phyloP scores from a whole-genome alignment of 2,113 vertebrate genomes.

The Puntigrus tetrazona region DNA sequence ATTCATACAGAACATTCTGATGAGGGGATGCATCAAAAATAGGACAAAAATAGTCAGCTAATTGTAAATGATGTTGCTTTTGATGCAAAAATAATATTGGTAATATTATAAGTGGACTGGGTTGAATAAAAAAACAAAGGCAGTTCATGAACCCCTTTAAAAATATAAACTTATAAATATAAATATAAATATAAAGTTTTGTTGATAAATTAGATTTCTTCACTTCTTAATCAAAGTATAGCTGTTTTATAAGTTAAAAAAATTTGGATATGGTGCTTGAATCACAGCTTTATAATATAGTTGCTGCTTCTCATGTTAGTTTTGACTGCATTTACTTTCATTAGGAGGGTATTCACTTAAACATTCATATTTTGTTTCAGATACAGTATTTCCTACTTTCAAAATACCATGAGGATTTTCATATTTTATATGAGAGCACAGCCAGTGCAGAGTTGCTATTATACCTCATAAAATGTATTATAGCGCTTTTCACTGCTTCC shows the following conservation, averaged over 20 bases:
- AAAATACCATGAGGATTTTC: background rate
- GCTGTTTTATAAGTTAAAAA: background rate
- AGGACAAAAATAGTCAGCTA: too few relatives aligned
- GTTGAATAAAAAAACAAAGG: too few relatives aligned
- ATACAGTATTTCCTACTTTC: background rate
- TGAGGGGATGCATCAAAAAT: too few relatives aligned
- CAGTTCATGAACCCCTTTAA: too few relatives aligned
- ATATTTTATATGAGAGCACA: background rate
- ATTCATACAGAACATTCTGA: too few relatives aligned
- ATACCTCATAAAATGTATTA: background rate
- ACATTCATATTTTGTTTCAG: background rate
- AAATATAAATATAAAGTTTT: too few relatives aligned
- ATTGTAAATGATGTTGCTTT: too few relatives aligned
- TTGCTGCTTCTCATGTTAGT: background rate
- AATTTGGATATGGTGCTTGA: background rate
- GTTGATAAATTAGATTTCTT: background rate
- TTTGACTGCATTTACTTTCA: background rate
- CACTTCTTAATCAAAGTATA: background rate
- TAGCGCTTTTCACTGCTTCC: background rate
- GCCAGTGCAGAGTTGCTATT: background rate
- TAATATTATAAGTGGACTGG: too few relatives aligned
- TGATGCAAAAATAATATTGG: too few relatives aligned
- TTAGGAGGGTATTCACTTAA: background rate
- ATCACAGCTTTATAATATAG: background rate
- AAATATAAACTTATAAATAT: too few relatives aligned